These are phyloP conservation scores for Orthosia cruda DNA, from an alignment of 2,888 invertebrate genomes.

Conservation along the genomic window DNA sequence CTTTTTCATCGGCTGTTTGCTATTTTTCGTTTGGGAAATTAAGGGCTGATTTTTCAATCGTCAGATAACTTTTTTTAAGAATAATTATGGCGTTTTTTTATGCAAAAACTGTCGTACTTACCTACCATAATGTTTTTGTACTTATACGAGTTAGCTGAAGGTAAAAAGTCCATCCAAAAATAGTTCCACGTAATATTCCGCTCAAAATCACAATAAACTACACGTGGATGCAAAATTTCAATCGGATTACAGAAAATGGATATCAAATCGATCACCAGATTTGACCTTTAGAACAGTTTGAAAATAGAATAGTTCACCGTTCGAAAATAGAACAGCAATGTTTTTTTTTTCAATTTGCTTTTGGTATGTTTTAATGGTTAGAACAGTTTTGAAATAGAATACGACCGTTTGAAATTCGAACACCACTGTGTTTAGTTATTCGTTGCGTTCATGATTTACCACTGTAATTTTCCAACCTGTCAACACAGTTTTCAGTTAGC, in stretches of 20 bases:
- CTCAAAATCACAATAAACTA: neutral
- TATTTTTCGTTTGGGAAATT: no score
- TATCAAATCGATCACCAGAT: conserved; percentile 3
- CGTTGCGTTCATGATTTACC: neutral
- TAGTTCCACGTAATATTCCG: neutral
- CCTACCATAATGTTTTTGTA: neutral
- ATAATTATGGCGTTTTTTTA: neutral
- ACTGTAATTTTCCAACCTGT: neutral
- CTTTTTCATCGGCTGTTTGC: neutral
- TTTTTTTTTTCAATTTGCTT: neutral
- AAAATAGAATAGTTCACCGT: neutral
- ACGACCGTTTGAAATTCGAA: neutral
- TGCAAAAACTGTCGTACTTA: neutral
- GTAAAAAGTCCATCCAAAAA: neutral
- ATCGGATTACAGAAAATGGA: neutral
- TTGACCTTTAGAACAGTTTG: neutral
- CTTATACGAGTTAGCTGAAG: no score
- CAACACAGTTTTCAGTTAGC: neutral
- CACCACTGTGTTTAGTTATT: neutral
- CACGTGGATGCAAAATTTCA: conserved; percentile 8
- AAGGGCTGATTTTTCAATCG: no score
- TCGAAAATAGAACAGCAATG: neutral
- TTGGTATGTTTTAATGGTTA: neutral
- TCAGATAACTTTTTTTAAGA: no score
- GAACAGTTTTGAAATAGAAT: neutral